Conservation (phyloP, 2,113 vertebrate species). For the Corythoichthys haematopterus region DNA sequence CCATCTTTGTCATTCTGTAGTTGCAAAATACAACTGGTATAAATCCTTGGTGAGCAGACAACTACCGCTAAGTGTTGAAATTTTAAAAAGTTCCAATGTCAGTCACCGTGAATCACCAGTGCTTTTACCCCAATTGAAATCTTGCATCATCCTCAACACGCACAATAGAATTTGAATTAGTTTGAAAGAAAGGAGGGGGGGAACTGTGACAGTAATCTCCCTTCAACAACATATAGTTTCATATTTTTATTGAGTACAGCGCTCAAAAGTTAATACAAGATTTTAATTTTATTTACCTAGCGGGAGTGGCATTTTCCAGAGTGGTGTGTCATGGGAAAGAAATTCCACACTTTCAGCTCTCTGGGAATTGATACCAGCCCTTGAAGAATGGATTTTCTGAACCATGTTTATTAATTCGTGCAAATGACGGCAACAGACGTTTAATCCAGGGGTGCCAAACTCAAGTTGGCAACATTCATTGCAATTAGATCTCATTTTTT, state of each 20-base stretch:
- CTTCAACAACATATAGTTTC: neutral
- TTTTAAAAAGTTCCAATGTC: conserved; percentile 14
- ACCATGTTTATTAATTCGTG: neutral
- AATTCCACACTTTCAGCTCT: conserved; percentile 43
- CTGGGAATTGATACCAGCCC: conserved; percentile 27
- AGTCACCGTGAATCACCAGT: conserved; percentile 36
- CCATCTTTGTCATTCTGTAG: no score
- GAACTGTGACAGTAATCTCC: neutral
- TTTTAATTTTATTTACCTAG: neutral
- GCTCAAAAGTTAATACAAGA: neutral
- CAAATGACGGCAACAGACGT: no score
- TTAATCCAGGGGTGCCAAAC: no score
- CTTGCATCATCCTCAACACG: conserved; percentile 37
- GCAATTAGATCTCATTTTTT: no score
- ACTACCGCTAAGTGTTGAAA: conserved; percentile 24
- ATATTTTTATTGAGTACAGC: neutral
- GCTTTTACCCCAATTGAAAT: conserved; percentile 17
- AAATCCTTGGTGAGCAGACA: neutral
- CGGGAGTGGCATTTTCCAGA: conserved; percentile 2
- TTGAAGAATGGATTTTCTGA: conserved; percentile 3
- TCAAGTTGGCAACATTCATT: no score
- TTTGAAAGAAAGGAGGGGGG: conserved; percentile 1
- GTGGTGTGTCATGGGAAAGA: conserved; percentile 20
- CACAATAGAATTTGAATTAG: neutral
- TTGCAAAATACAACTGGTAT: neutral